Evolutionary conservation across 2,797 vertebrate species (phyloP).

Genomic region (Pantherophis vulpinus): DNA sequence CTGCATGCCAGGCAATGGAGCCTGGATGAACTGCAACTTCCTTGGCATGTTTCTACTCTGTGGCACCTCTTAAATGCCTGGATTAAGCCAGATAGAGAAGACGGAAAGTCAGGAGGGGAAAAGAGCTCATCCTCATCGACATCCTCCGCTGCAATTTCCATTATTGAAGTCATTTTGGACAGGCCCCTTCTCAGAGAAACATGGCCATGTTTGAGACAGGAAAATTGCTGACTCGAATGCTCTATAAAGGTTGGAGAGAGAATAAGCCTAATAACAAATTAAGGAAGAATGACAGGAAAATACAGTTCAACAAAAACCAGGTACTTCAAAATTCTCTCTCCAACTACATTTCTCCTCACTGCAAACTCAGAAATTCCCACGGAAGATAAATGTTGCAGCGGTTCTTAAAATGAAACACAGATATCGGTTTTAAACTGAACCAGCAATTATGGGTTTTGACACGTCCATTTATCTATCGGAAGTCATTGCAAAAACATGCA

Average conservation of each 20-base stretch:
- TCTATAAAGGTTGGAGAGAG: neutral
- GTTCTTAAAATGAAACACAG: neutral
- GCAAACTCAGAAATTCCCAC: neutral
- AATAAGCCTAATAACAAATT: neutral
- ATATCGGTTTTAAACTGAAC: neutral
- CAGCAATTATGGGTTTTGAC: neutral
- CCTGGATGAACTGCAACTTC: neutral
- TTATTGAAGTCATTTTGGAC: neutral
- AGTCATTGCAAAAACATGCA: neutral
- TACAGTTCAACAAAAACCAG: neutral
- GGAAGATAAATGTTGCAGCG: slow-evolving; percentile 7
- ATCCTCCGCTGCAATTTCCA: neutral
- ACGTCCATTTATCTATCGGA: neutral
- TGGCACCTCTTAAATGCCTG: neutral
- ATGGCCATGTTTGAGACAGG: neutral
- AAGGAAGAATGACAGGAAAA: neutral
- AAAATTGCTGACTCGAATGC: neutral
- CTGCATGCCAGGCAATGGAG: neutral
- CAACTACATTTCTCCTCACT: neutral
- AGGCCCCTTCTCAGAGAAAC: neutral
- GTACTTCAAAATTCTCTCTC: neutral
- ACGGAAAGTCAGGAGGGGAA: neutral
- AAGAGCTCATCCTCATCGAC: neutral
- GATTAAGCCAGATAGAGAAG: neutral
- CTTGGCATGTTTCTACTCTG: neutral